Base-by-base conservation (phyloP, 1,140 invertebrate genomes). In the Sinonovacula constricta region DNA sequence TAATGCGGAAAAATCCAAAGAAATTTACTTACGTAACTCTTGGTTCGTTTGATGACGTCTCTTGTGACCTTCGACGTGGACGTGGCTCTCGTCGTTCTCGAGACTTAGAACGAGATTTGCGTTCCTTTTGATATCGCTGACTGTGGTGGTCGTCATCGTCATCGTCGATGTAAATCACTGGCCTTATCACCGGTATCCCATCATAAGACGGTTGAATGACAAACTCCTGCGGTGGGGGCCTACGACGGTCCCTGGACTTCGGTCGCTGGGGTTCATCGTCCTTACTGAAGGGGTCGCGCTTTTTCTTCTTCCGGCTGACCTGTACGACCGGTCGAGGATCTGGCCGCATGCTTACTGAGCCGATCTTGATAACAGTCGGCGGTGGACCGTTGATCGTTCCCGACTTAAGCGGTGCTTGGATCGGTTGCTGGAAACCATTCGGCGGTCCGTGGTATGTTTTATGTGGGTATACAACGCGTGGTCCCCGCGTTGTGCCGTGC, bases 191-290 rank as follows among this genome's bases (percentile, higher is more conserved):
- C 12, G 71, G 71, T 33, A 65, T 62, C 12, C 71, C 71, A 34
- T 74, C 71, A 28, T 74, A 74, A n/a, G 71, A 65, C 45, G 63
- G 71, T 31, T 74, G 59, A 5, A 74, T 51, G 39, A 74, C 39
- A 36, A 74, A 74, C 28, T 74, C 71, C 31, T 63, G 59, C 39
- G 71, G 34, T 34, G 12, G 26, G 10, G n/a, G 33, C 22, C 45
- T 30, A 3, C 54, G 70, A 31, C 59, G 30, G 24, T 14, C 36
- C 0, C 59, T 39, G 10, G 71, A 59, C 26, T 59, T 59, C 57
- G 24, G 2, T 24, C 57, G 15, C 57, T 30, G 57, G 57, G 14
- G 15, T 59, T 30, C 3, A 15, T 30, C 26, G 57, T 18, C 57
- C 26, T 26, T 3, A 1, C 18, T 59, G 24, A 24, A 3, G 3